phyloP scores from a whole-genome alignment of 2,797 vertebrate species.

The Euthynnus affinis region DNA sequence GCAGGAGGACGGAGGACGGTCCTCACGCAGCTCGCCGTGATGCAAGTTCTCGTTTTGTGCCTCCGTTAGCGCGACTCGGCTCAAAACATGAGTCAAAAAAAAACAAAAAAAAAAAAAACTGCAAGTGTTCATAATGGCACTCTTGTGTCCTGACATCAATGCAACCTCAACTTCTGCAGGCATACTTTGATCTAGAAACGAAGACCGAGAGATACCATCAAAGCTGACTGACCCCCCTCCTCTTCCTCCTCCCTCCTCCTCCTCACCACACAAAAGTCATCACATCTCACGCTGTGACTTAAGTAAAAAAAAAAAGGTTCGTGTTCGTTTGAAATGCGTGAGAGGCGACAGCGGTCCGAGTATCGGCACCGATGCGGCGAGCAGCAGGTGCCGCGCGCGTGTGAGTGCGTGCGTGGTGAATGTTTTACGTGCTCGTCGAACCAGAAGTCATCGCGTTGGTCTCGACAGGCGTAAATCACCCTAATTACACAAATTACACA shows the following conservation, averaged over 20 bases:
- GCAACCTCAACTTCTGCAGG: neutral
- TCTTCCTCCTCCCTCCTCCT: too few species aligned
- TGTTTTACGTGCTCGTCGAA: constrained; percentile 33
- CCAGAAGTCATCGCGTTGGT: constrained; percentile 27
- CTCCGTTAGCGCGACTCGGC: neutral
- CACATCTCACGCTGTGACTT: neutral
- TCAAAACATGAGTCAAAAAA: constrained; percentile 16
- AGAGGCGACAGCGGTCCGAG: neutral
- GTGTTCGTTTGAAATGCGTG: neutral
- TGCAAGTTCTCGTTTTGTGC: neutral
- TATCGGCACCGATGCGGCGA: constrained; percentile 7
- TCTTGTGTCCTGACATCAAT: neutral
- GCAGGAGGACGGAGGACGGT: neutral
- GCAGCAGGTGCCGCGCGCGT: too few species aligned
- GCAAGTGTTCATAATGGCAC: neutral
- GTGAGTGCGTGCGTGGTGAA: neutral
- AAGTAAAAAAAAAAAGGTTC: neutral
- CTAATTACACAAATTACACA: constrained; percentile 74
- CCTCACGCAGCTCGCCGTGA: neutral
- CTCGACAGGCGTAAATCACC: constrained; percentile 53
- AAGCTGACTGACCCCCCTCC: neutral
- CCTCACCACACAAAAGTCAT: neutral
- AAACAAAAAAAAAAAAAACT: too few species aligned
- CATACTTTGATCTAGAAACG: neutral
- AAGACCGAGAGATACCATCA: constrained; percentile 19